Evolutionary conservation across 2,113 vertebrate species (phyloP).

Genomic region (Etheostoma spectabile): DNA sequence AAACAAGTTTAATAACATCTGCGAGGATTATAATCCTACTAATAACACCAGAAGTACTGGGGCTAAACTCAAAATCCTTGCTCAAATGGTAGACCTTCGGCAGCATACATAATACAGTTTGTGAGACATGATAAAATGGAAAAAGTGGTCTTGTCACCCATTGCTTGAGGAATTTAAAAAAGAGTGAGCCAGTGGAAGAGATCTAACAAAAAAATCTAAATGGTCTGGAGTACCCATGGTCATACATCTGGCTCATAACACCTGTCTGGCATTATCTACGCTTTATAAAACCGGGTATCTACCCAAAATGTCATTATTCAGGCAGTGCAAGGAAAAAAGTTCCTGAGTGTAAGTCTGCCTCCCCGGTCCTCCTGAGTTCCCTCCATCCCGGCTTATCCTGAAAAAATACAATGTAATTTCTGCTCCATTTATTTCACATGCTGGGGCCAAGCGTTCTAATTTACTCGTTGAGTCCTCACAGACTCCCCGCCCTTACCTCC

Average conservation of each 20-base stretch:
- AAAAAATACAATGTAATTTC: slow-evolving; percentile 81
- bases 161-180: background rate
- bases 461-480: slow-evolving; percentile 63
- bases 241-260: slow-evolving; percentile 1
- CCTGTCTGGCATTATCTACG: background rate
- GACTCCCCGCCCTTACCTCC: slow-evolving; percentile 76
- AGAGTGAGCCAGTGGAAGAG: background rate
- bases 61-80: slow-evolving; percentile 21
- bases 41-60: slow-evolving; percentile 19
- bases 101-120: background rate
- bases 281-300: background rate
- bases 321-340: slow-evolving; percentile 24
- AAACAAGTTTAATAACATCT: slow-evolving; percentile 40
- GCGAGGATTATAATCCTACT: slow-evolving; percentile 27
- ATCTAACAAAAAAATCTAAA: background rate
- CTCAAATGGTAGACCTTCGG: background rate
- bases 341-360: slow-evolving; percentile 45
- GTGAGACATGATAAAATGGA: background rate
- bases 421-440: slow-evolving; percentile 86
- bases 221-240: background rate
- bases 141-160: background rate
- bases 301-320: slow-evolving; percentile 14
- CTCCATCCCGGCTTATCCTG: slow-evolving; percentile 60
- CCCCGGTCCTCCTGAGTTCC: slow-evolving; percentile 21
- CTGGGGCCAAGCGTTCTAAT: slow-evolving; percentile 72